Base-by-base conservation (phyloP, 2,797 vertebrate genomes). In the Chrysocyon brachyurus region DNA sequence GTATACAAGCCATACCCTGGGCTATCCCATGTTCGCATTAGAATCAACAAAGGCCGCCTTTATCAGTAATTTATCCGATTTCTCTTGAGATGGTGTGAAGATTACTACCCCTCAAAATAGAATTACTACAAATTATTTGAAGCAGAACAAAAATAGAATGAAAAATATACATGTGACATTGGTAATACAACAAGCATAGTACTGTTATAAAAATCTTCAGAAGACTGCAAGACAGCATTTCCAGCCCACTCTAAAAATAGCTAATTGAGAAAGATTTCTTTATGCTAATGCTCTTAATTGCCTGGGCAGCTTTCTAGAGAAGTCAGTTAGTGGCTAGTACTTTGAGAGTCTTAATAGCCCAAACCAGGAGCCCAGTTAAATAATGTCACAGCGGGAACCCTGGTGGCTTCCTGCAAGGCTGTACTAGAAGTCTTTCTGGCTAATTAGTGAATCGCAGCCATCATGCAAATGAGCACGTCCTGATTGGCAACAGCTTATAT, bases 361-460 rank as follows among this genome's bases (percentile, higher is more conserved):
- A 91, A 96, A 36, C 66, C 56, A 91, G 90, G 73, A 90, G 40
- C 86, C 91, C 11, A 11, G 68, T 91, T 90, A 93, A 92, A 95
- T 54, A 86, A 90, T 83, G 36, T 84, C 92, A 22, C 95, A 92
- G 68, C 28, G n/a, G 90, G 94, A 96, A 88, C 90, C 49, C 68
- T 26, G 36, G 52, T 92, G 66, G 46, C 88, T 93, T 90, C 85
- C 93, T 94, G 59, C 46, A 49, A 26, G 56, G n/a, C 24, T 68
- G 40, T 81, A 79, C 87, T 88, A 49, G 86, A 97, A 86, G 81
- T 88, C 81, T 96, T 89, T 89, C 93, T 96, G 96, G 88, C 92
- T 98, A 97, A 98, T 98, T 96, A 98, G 97, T 79, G 94, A 97
- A 94, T 97, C 95, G 66, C 73, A 91, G 70, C 87, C 93, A 95